Base-by-base conservation (phyloP, 2,113 vertebrate species). In the Glaucomys volans region DNA sequence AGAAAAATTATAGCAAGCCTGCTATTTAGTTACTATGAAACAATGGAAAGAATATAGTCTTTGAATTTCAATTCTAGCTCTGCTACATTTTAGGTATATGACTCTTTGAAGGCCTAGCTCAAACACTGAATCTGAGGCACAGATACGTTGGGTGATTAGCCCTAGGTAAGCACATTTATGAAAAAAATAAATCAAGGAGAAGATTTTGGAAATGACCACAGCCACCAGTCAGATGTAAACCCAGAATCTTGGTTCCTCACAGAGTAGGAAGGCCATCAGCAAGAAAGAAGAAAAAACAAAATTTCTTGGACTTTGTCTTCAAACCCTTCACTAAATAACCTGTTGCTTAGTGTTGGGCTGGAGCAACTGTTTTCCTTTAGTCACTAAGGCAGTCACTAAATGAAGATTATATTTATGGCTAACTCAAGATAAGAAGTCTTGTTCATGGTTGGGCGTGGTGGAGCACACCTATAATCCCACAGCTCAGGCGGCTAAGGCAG, bases 1-100 rank as follows among this genome's bases (percentile, higher is more conserved):
- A 95, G 67, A 83, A 97, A 95, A 96, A 82, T 69, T 86, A 71
- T 79, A 87, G 83, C 37, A 40, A 93, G 85, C 14, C n/a, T 87
- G 75, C 83, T 96, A 80, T 96, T 96, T 97, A 96, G 93, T 94
- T 84, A 82, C 79, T 44, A 50, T 93, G 94, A 97, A 67, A 93
- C 57, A 95, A 95, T 64, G 88, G 91, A 92, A 97, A 95, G 95
- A 97, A 98, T 97, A 81, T 32, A 77, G 87, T 44, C 82, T 86
- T 80, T 91, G 86, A 64, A 87, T 89, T 37, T 77, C 4, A 54
- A 93, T 37, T 81, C 64, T 37, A 96, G 76, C 80, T 87, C 82
- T 84, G 50, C 32, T 95, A 72, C 22, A 95, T 79, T 95, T 94
- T 89, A 86, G 87, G 90, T 95, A 92, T 91, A 96, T 92, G 84